These are phyloP conservation scores for Sesamia inferens DNA, from an alignment of 2,888 invertebrate genomes.

Conservation along the genomic window DNA sequence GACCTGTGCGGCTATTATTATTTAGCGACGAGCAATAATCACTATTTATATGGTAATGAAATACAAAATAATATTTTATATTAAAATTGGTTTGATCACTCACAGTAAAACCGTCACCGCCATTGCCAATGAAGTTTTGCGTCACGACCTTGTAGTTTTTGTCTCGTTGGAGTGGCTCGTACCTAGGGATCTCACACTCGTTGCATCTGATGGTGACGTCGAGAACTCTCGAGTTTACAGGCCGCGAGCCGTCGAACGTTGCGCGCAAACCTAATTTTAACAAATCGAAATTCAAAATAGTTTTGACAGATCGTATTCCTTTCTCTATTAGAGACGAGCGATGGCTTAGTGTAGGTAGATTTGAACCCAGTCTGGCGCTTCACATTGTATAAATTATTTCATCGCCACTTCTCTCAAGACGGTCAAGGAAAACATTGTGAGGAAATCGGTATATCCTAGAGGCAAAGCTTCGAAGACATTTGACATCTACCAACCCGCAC, in stretches of 20 bases:
- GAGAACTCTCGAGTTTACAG: constrained; percentile 90
- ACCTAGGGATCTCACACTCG: constrained; percentile 91
- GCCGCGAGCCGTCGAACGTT: constrained; percentile 89
- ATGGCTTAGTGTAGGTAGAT: no score
- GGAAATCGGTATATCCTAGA: no score
- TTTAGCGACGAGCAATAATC: no score
- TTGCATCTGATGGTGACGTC: constrained; percentile 90
- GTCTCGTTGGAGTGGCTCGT: constrained; percentile 89
- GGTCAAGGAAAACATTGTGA: no score
- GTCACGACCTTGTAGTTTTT: constrained; percentile 91
- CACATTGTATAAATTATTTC: no score
- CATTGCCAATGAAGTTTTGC: constrained; percentile 90
- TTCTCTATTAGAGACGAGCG: no score
- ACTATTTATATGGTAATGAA: not conserved
- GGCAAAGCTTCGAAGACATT: no score
- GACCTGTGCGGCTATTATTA: no score
- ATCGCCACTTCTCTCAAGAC: no score
- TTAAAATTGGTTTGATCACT: constrained; percentile 68
- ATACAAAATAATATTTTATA: not conserved
- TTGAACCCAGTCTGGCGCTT: no score
- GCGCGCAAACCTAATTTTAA: constrained; percentile 79
- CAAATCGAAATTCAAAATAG: not conserved
- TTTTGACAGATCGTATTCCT: not conserved
- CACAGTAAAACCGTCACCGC: constrained; percentile 92
- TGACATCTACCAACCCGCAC: no score